Base-by-base conservation (phyloP, 1,140 invertebrate genomes). In the Ostrea edulis region DNA sequence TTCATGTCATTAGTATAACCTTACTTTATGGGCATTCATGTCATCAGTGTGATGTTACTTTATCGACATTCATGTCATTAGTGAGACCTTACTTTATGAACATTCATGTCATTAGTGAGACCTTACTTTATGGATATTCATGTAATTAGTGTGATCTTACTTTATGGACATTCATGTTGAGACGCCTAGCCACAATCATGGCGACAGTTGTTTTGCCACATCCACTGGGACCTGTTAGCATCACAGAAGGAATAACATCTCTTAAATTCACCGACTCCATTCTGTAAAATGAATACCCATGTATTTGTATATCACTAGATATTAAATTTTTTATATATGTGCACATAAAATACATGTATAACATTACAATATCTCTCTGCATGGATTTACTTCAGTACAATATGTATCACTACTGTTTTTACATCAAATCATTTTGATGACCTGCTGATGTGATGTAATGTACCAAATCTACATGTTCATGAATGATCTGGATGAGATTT, bases 131-230 rank as follows among this genome's bases (percentile, higher is more conserved):
- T n/a, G 7, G 12, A n/a, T 62, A 20, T n/a, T 17, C 14, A n/a
- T 62, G 55, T 20, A 5, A n/a, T 62, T 62, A 62, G 55, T 62
- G 9, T 22, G 44, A 85, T 54, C 71, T 88, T 22, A 92, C 92
- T 90, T 92, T 91, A 85, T 90, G 89, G 7, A 93, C 85, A 54
- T 94, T 91, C 52, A 93, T 82, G 82, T 92, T 90, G 8, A 94
- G 89, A 82, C 86, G 89, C n/a, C 90, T 88, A 20, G 93, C 92
- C 14, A 93, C 92, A 51, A 91, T 90, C 44, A 87, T 84, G 9
- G 93, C 87, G 35, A 93, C 62, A 12, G 92, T 92, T 8, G 90
- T 90, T 86, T 94, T 94, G 0, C 94, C 94, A 90, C 91, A 92
- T 11, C 92, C 94, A 85, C 85, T 84, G 0, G 92, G 91, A 44